Base-by-base conservation (phyloP, 2,888 invertebrate genomes). In the Drosophila melanocephala region DNA sequence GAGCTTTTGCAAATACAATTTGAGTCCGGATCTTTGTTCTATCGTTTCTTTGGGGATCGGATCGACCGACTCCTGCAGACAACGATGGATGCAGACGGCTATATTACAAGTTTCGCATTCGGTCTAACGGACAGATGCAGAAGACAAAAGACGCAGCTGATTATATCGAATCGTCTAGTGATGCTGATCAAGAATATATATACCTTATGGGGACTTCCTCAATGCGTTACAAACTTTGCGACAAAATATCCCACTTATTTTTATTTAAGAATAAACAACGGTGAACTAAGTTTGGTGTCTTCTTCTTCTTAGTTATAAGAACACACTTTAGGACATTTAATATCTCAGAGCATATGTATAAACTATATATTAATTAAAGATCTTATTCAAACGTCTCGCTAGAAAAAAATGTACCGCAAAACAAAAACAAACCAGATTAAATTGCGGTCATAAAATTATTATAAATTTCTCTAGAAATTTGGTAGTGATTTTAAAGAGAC, bases 401-500 rank as follows among this genome's bases (percentile, higher is more conserved):
- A 37, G 7, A 37, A 37, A 16, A 56, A 56, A 39, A 39, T 22
- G 37, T 37, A 39, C 56, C 55, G 55, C 55, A 58, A 62, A 26
- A 33, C 14, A 16, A n/a, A 51, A 64, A 10, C 2, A 28, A 16
- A 16, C 26, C 19, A 55, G 7, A 47, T 37, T 32, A n/a, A 44
- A 66, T 67, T 53, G 30, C 28, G 30, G 22, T 28, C 19, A 28
- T 28, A n/a, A 33, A 5, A 3, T 35, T 2, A 35, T 52, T 52
- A 53, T 10, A 42, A 35, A 52, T 32, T 67, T 67, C 37, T 35
- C 26, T n/a, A 32, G 37, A 67, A 67, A 12, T 47, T 16, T 16
- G 39, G 28, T 16, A 51, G n/a, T 26, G 10, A 26, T 35, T n/a
- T 22, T 53, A 63, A 53, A 33, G 39, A 42, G n/a, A 32, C 42